phyloP scores from a whole-genome alignment of 2,113 vertebrate species.

The Siphamia tubifer region DNA sequence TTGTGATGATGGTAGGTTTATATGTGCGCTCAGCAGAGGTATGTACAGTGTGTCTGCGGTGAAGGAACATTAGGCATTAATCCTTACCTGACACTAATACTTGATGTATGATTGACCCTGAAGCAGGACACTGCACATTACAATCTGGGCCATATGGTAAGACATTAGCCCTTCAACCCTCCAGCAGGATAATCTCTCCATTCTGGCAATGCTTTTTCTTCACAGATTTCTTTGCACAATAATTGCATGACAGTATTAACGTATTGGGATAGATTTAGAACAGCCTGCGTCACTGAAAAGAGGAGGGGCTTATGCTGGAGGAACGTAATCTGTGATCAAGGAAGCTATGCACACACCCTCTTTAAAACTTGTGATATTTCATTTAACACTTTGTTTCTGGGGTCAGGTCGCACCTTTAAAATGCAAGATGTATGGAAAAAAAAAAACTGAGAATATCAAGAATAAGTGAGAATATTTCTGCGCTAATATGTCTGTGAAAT shows the following conservation, averaged over 20 bases:
- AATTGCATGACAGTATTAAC: slow-evolving; percentile 83
- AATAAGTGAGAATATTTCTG: neutral
- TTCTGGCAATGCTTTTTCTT: slow-evolving; percentile 81
- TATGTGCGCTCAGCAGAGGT: neutral
- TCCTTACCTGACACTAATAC: slow-evolving; percentile 87
- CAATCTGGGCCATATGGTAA: slow-evolving; percentile 80
- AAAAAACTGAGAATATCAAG: neutral
- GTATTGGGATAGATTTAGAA: slow-evolving; percentile 76
- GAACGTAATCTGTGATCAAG: slow-evolving; percentile 70
- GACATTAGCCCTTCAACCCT: slow-evolving; percentile 81
- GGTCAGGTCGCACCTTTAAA: no score
- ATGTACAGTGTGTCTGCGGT: slow-evolving; percentile 67
- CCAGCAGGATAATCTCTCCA: slow-evolving; percentile 79
- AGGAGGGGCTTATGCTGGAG: slow-evolving; percentile 52
- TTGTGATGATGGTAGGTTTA: neutral
- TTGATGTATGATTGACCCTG: slow-evolving; percentile 83
- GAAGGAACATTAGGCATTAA: slow-evolving; percentile 79
- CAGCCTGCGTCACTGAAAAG: slow-evolving; percentile 60
- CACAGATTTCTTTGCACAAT: slow-evolving; percentile 82
- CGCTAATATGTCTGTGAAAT: no score
- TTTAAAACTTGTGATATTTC: neutral
- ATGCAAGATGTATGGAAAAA: no score
- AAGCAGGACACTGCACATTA: slow-evolving; percentile 76
- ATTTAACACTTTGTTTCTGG: neutral
- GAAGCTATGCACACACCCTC: slow-evolving; percentile 24